A percentile compares a stretch with the other conserved stretches of the same genome.
Evolutionary conservation across 2,888 invertebrate species (phyloP).

Genomic region (Amblyteles armatorius): DNA sequence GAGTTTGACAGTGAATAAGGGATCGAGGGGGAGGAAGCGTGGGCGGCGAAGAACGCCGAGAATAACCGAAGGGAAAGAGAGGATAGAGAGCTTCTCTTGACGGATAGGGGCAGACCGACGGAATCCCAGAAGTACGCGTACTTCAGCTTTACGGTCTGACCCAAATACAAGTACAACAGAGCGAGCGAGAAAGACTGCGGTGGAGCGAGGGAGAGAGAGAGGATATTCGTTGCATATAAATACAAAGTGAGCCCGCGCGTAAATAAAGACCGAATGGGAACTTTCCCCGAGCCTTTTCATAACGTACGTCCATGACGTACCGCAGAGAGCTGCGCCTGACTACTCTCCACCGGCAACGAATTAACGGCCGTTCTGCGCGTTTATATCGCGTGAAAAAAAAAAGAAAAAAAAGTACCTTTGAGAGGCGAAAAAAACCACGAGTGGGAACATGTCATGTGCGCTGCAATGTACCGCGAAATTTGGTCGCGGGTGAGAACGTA

Average conservation of each 20-base stretch:
- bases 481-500: constrained; percentile 1
- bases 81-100: background rate
- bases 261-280: constrained; percentile 58
- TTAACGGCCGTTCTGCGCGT: constrained; percentile 21
- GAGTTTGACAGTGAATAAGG: constrained; percentile 46
- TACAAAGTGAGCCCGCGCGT: constrained; percentile 57
- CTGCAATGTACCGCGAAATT: constrained; percentile 1
- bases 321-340: constrained; percentile 34
- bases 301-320: constrained; percentile 45
- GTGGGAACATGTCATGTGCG: constrained; percentile 8
- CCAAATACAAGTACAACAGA: constrained; percentile 48
- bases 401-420: constrained; percentile 41
- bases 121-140: constrained; percentile 47
- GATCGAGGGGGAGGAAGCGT: background rate
- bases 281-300: constrained; percentile 54
- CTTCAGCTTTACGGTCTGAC: constrained; percentile 45
- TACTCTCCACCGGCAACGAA: constrained; percentile 23
- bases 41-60: constrained; percentile 17
- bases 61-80: constrained; percentile 15
- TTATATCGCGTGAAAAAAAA: constrained; percentile 39
- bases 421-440: constrained; percentile 16
- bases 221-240: constrained; percentile 46
- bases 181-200: background rate
- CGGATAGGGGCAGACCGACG: background rate
- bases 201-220: constrained; percentile 5